Percentiles rank a stretch among this genome's conserved stretches.
These are phyloP conservation scores for Scotopteryx bipunctaria DNA, from an alignment of 2,888 invertebrate species.

Conservation along the genomic window DNA sequence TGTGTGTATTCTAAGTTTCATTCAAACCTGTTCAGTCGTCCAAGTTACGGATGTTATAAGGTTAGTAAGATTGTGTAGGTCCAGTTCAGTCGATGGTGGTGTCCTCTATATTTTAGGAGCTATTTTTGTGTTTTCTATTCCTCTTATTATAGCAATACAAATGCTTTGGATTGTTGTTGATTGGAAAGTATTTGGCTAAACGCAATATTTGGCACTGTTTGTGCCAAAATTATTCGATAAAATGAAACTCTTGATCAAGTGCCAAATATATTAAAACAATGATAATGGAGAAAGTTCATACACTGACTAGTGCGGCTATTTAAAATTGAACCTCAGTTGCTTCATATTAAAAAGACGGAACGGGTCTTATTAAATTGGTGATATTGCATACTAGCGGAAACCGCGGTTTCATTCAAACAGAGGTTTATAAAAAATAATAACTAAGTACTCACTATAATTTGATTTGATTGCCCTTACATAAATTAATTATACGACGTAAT, in stretches of 20 bases:
- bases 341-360: background rate
- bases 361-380: slow-evolving; percentile 6
- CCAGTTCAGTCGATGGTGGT: too few species aligned
- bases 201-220: slow-evolving; percentile 19
- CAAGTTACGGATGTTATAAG: too few species aligned
- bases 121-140: too few species aligned
- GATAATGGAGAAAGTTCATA: slow-evolving; percentile 39
- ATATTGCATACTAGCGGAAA: slow-evolving; percentile 9
- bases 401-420: background rate
- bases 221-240: slow-evolving; percentile 24
- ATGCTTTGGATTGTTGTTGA: background rate
- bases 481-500: too few species aligned
- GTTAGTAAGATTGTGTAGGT: too few species aligned
- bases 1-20: too few species aligned
- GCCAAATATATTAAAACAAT: slow-evolving; percentile 51
- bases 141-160: too few species aligned
- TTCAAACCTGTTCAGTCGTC: too few species aligned
- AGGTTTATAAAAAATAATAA: too few species aligned
- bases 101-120: too few species aligned
- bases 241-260: slow-evolving; percentile 53
- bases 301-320: slow-evolving; percentile 41
- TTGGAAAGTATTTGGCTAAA: slow-evolving; percentile 35
- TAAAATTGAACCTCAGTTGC: slow-evolving; percentile 7
- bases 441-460: too few species aligned
- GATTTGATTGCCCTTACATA: too few species aligned